Evolutionary conservation across 2,888 invertebrate genomes (phyloP).

Genomic region (Luperina testacea): DNA sequence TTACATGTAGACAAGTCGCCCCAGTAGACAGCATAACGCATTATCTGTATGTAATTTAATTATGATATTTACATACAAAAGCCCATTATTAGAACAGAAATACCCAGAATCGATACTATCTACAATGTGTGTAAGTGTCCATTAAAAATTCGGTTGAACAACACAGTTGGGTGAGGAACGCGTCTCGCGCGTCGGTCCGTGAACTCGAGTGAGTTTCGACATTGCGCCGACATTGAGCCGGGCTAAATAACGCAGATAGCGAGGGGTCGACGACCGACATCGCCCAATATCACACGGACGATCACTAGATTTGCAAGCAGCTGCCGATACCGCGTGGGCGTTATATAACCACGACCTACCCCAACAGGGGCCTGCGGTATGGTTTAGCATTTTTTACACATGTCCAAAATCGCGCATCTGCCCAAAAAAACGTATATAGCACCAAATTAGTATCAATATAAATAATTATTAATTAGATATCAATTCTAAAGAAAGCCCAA

Average conservation of each 20-base stretch:
- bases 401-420: neutral
- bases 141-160: slow-evolving; percentile 82
- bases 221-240: slow-evolving; percentile 88
- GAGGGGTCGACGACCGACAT: slow-evolving; percentile 87
- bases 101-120: slow-evolving; percentile 52
- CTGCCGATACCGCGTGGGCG: slow-evolving; percentile 78
- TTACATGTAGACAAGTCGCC: slow-evolving; percentile 7
- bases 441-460: neutral
- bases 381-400: slow-evolving; percentile 34
- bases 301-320: slow-evolving; percentile 80
- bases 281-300: slow-evolving; percentile 88
- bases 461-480: too few species aligned
- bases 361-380: slow-evolving; percentile 67
- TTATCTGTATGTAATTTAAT: slow-evolving; percentile 19
- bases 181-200: slow-evolving; percentile 83
- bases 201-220: slow-evolving; percentile 87
- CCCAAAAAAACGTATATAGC: neutral
- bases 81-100: slow-evolving; percentile 36
- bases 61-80: slow-evolving; percentile 19
- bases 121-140: slow-evolving; percentile 64
- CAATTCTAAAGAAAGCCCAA: neutral
- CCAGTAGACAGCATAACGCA: slow-evolving; percentile 4
- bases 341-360: slow-evolving; percentile 83
- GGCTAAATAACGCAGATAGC: slow-evolving; percentile 89
- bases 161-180: slow-evolving; percentile 82